These are phyloP conservation scores for Characodon lateralis DNA, from an alignment of 2,797 vertebrate species.

Conservation along the genomic window DNA sequence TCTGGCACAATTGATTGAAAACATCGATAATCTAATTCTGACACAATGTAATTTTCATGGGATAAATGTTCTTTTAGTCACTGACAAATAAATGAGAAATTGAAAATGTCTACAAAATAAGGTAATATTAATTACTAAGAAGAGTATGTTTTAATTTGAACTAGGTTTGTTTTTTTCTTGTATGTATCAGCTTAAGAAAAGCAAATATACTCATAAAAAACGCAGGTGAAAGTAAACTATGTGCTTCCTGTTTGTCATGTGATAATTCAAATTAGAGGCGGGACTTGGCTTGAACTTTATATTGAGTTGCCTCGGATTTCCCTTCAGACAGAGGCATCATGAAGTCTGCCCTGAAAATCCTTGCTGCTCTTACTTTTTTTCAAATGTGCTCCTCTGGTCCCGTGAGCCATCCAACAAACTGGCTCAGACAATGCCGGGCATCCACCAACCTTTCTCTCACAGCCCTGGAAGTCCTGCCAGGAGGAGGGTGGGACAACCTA, in stretches of 20 bases:
- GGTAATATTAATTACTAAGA: background rate
- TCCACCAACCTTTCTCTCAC: slow-evolving; percentile 70
- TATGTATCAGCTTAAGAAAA: background rate
- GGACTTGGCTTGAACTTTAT: background rate
- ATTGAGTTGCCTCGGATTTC: background rate
- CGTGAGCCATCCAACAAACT: slow-evolving; percentile 63
- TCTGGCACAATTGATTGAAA: too few species aligned
- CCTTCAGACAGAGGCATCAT: slow-evolving; percentile 49
- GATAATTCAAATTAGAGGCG: slow-evolving; percentile 20
- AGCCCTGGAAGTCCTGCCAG: slow-evolving; percentile 87
- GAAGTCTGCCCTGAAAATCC: slow-evolving; percentile 35
- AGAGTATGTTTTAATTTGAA: background rate
- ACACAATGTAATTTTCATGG: background rate
- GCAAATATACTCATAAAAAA: background rate
- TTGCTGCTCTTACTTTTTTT: slow-evolving; percentile 53
- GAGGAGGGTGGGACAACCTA: slow-evolving; percentile 94
- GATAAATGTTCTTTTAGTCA: background rate
- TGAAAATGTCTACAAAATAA: background rate
- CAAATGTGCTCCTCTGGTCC: slow-evolving; percentile 50
- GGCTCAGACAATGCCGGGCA: slow-evolving; percentile 79
- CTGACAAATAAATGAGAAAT: background rate
- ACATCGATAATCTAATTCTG: too few species aligned
- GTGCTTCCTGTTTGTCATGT: slow-evolving; percentile 32
- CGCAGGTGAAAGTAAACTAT: slow-evolving; percentile 10
- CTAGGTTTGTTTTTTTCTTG: background rate